These are phyloP conservation scores for Patella caerulea DNA, from an alignment of 2,888 invertebrate species.

Conservation along the genomic window DNA sequence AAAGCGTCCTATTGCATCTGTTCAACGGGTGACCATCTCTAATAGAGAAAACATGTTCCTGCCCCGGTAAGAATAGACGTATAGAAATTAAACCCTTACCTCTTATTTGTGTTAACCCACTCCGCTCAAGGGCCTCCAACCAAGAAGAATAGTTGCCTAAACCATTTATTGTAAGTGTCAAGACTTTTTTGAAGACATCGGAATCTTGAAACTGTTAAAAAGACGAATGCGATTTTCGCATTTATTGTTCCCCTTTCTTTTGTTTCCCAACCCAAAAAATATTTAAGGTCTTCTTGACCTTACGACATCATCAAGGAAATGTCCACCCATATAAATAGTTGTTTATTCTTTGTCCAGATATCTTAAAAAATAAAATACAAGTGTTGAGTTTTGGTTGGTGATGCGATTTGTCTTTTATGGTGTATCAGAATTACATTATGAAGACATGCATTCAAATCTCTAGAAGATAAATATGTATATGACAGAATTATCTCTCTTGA, in stretches of 20 bases:
- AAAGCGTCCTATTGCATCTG: neutral
- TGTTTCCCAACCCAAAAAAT: neutral
- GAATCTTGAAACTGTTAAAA: constrained; percentile 2
- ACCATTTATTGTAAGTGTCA: constrained; percentile 6
- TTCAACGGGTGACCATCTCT: constrained; percentile 7
- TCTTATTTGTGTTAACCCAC: neutral
- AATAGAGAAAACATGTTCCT: constrained; percentile 5
- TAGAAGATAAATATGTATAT: too few relatives aligned
- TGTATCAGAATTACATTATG: too few relatives aligned
- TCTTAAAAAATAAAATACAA: too few relatives aligned
- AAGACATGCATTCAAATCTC: too few relatives aligned
- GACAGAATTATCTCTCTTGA: too few relatives aligned
- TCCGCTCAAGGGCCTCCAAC: neutral
- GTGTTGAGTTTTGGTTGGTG: too few relatives aligned
- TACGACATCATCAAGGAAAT: too few relatives aligned
- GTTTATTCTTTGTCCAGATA: too few relatives aligned
- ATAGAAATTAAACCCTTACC: constrained; percentile 5
- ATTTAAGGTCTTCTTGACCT: neutral
- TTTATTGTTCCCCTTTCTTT: neutral
- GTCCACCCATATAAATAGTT: too few relatives aligned
- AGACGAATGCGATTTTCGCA: constrained; percentile 1
- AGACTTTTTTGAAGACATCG: constrained; percentile 2
- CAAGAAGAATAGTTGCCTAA: neutral
- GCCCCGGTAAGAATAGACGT: neutral
- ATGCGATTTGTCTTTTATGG: too few relatives aligned